phyloP scores from a whole-genome alignment of 2,797 vertebrate species.

The Betta splendens region DNA sequence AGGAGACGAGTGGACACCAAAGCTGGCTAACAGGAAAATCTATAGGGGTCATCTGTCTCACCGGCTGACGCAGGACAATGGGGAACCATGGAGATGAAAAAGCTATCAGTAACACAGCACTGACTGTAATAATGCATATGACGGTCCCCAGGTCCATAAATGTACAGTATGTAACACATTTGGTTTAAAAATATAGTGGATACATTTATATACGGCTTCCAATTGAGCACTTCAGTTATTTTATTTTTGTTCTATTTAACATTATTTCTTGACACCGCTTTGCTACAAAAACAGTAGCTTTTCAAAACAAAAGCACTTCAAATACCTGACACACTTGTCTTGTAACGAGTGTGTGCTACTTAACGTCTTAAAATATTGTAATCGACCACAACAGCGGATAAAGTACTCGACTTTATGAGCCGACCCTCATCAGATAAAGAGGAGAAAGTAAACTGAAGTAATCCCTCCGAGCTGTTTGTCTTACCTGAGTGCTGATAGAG shows the following conservation, averaged over 20 bases:
- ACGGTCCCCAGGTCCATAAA: neutral
- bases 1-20: constrained; percentile 57
- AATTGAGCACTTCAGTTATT: no score
- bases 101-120: constrained; percentile 62
- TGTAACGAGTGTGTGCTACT: neutral
- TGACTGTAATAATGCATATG: constrained; percentile 39
- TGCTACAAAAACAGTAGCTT: neutral
- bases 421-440: constrained; percentile 25
- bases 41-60: constrained; percentile 70
- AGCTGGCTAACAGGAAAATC: constrained; percentile 62
- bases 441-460: constrained; percentile 56
- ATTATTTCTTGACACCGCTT: constrained; percentile 10
- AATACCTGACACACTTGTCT: neutral
- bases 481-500: constrained; percentile 80
- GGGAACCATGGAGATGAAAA: constrained; percentile 62
- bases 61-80: constrained; percentile 59
- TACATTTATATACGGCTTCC: neutral
- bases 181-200: neutral
- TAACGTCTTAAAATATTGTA: neutral
- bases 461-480: constrained; percentile 53
- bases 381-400: neutral
- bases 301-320: neutral
- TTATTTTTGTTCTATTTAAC: no score
- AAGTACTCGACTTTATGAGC: constrained; percentile 9
- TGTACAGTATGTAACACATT: neutral